A percentile compares a stretch with the other conserved stretches of the same genome.
These are phyloP conservation scores for Calyptomena viridis DNA, from an alignment of 2,113 vertebrate species.

Conservation along the genomic window DNA sequence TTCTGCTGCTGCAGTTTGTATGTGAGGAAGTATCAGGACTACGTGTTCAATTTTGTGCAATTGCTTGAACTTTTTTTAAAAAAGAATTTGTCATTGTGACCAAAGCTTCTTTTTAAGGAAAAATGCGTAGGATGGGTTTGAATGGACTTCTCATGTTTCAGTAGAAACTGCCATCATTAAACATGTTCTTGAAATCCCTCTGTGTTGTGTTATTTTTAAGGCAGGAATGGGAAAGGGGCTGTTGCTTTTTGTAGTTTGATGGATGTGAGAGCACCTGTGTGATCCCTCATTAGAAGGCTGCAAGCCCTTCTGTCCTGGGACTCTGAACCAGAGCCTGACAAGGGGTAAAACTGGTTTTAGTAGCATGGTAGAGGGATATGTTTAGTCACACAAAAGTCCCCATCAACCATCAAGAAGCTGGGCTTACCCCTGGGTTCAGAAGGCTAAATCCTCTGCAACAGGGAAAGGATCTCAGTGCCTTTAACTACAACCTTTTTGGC, in stretches of 20 bases:
- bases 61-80: background rate
- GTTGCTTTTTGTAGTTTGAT: background rate
- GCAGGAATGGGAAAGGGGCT: background rate
- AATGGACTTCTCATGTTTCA: slow-evolving; percentile 1
- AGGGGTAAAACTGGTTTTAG: background rate
- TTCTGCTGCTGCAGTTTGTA: slow-evolving; percentile 9
- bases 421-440: background rate
- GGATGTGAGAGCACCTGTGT: background rate
- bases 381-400: background rate
- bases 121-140: background rate
- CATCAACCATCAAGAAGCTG: background rate
- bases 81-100: slow-evolving; percentile 37
- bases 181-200: slow-evolving; percentile 24
- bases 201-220: background rate
- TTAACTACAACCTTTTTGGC: accelerated
- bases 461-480: background rate
- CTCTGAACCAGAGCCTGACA: background rate
- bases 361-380: background rate
- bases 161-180: slow-evolving; percentile 52
- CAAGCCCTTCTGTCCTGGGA: background rate
- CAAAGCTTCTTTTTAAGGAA: slow-evolving; percentile 27
- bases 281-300: background rate
- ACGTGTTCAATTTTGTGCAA: background rate
- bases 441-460: background rate
- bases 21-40: background rate